A percentile compares a stretch with the other conserved stretches of the same genome.
Conservation (phyloP, 2,888 invertebrate genomes). For the Drosophila quasianomalipes region DNA sequence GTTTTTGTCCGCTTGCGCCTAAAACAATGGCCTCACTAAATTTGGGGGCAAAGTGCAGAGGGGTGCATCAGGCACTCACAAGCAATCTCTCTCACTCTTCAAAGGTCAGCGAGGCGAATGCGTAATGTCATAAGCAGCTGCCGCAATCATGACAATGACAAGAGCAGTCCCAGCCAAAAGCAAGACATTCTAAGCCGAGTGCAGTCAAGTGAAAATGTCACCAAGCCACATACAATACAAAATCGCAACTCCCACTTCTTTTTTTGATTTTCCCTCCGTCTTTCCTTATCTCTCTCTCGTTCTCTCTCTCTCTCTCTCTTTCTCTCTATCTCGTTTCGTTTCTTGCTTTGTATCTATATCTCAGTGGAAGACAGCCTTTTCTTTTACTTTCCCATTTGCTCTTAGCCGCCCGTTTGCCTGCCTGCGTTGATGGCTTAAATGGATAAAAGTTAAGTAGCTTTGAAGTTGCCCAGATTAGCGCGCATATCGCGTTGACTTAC, state of each 20-base stretch:
- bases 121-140: conserved; percentile 79
- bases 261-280: background rate
- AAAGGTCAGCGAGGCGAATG: conserved; percentile 76
- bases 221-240: conserved; percentile 66
- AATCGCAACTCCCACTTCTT: conserved; percentile 22
- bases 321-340: background rate
- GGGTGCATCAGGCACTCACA: conserved; percentile 1
- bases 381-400: conserved; percentile 69
- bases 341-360: conserved; percentile 8
- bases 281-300: background rate
- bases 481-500: conserved; percentile 70
- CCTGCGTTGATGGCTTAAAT: conserved; percentile 74
- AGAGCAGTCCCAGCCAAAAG: conserved; percentile 59
- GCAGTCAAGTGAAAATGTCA: conserved; percentile 72
- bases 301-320: conserved; percentile 6
- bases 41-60: conserved; percentile 1
- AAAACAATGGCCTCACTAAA: conserved; percentile 20
- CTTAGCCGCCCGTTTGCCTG: conserved; percentile 36
- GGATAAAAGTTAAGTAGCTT: conserved; percentile 79
- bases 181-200: conserved; percentile 69
- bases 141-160: conserved; percentile 69
- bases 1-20: conserved; percentile 25
- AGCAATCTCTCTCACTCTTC: conserved; percentile 23
- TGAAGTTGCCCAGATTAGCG: conserved; percentile 77
- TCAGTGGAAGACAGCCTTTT: conserved; percentile 28